Percentiles rank a stretch among this genome's conserved stretches.
phyloP scores from a whole-genome alignment of 2,888 invertebrate species.

The Cremastobaeus sp. region DNA sequence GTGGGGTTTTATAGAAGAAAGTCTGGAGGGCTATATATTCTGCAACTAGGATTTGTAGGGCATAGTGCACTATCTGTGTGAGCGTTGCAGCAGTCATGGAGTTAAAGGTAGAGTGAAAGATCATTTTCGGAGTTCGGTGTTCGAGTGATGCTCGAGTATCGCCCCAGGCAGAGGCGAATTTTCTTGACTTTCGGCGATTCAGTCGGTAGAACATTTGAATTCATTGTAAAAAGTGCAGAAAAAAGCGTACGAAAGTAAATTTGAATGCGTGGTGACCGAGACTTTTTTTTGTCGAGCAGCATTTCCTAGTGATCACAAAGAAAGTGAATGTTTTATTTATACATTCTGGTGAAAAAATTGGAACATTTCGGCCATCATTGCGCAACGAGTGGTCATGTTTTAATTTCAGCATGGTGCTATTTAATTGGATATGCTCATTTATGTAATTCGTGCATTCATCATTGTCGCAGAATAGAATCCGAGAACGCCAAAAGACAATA shows the following conservation, averaged over 20 bases:
- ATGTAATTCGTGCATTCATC: no score
- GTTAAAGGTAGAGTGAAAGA: slow-evolving; percentile 39
- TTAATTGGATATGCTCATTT: no score
- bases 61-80: slow-evolving; percentile 31
- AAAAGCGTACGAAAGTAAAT: slow-evolving; percentile 11
- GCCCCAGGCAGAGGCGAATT: no score
- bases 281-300: slow-evolving; percentile 5
- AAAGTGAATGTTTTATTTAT: slow-evolving; percentile 27
- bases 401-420: no score
- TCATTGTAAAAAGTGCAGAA: background rate
- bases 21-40: slow-evolving; percentile 58
- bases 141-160: slow-evolving; percentile 6
- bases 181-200: no score
- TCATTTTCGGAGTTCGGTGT: slow-evolving; percentile 21
- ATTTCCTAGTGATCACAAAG: slow-evolving; percentile 23
- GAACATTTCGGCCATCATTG: slow-evolving; percentile 6
- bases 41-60: slow-evolving; percentile 54
- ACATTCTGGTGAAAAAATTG: slow-evolving; percentile 14
- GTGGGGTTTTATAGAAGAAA: slow-evolving; percentile 56
- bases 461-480: no score
- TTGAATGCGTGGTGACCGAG: background rate
- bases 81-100: slow-evolving; percentile 41
- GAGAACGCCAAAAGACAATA: no score
- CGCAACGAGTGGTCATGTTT: slow-evolving; percentile 11
- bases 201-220: background rate